Base-by-base conservation (phyloP, 1,140 invertebrate species). In the Sycophaga agraensis region DNA sequence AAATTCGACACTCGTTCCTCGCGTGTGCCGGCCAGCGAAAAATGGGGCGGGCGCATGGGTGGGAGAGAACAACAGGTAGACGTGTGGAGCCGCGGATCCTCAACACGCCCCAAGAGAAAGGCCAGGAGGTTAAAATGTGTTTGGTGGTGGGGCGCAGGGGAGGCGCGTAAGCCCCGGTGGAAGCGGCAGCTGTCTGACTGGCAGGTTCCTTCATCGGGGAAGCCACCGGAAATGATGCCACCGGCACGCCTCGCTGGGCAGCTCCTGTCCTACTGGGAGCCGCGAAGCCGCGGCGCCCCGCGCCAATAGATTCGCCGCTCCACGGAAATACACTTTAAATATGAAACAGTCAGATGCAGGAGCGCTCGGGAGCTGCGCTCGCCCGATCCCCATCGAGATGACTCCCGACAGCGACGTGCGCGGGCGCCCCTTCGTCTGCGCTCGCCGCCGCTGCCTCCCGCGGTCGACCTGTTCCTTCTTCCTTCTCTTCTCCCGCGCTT, bases 191-290 rank as follows among this genome's bases (percentile, higher is more conserved):
- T 22, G 8, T 70, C 72, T 79, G 77, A 81, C 71, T 79, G 79
- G 72, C 79, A 80, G 78, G 64, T 79, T 77, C 70, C 76, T 77
- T 80, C 76, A 80, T 81, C 73, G 76, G 70, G 66, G 74, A 80
- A 80, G 79, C 73, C 74, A 80, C 74, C 78, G 77, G 77, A 81
- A 81, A 78, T 78, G 77, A 79, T 78, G 77, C 68, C 73, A 70
- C 70, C 65, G 59, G 66, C 60, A 37, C 46, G 50, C 56, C n/a
- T n/a, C 40, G 64, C 67, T 17, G 77, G 56, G 68, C 69, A 77
- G 70, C 64, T 75, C 74, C 75, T 77, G 75, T 75, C 75, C n/a
- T n/a, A n/a, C n/a, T n/a, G n/a, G n/a, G n/a, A n/a, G 56, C 51
- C 31, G 22, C 37, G 22, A 21, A 19, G 51, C 57, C 45, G 39